Conservation (phyloP, 2,113 vertebrate genomes). For the Paedocypris sp. region DNA sequence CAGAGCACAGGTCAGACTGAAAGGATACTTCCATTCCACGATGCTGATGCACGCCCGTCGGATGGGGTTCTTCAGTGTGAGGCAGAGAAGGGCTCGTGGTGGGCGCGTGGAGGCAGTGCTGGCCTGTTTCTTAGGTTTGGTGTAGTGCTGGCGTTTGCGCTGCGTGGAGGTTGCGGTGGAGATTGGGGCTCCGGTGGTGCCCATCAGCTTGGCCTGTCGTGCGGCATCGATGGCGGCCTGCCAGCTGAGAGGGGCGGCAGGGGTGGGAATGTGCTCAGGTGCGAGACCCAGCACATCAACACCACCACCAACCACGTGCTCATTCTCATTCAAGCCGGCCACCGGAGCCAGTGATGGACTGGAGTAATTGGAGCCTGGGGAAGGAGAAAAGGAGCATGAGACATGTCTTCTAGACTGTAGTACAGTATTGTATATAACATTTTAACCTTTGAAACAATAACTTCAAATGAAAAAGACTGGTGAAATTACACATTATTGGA, state of each 20-base stretch:
- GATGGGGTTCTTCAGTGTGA: conserved; percentile 96
- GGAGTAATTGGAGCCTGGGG: conserved; percentile 90
- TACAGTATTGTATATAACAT: too few relatives aligned
- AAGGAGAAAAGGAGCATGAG: conserved; percentile 8
- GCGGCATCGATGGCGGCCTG: conserved; percentile 95
- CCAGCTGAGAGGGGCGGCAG: conserved; percentile 90
- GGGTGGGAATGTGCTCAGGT: conserved; percentile 85
- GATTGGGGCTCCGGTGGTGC: conserved; percentile 78
- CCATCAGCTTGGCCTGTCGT: conserved; percentile 93
- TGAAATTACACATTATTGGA: too few relatives aligned
- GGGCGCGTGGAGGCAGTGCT: conserved; percentile 81
- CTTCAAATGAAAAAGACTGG: too few relatives aligned
- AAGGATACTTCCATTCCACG: conserved; percentile 99
- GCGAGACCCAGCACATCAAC: conserved; percentile 79
- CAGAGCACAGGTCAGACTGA: too few relatives aligned
- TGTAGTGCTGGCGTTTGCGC: conserved; percentile 86
- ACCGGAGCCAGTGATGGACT: conserved; percentile 76
- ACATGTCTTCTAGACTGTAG: neutral
- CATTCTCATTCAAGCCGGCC: conserved; percentile 51
- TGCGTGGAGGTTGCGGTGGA: conserved; percentile 92
- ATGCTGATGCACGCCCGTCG: conserved; percentile 95
- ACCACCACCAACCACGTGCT: conserved; percentile 39
- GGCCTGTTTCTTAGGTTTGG: conserved; percentile 92
- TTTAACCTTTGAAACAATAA: too few relatives aligned
- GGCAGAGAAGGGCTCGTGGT: conserved; percentile 87